These are phyloP conservation scores for Ophion costatus DNA, from an alignment of 2,888 invertebrate species.

Conservation along the genomic window DNA sequence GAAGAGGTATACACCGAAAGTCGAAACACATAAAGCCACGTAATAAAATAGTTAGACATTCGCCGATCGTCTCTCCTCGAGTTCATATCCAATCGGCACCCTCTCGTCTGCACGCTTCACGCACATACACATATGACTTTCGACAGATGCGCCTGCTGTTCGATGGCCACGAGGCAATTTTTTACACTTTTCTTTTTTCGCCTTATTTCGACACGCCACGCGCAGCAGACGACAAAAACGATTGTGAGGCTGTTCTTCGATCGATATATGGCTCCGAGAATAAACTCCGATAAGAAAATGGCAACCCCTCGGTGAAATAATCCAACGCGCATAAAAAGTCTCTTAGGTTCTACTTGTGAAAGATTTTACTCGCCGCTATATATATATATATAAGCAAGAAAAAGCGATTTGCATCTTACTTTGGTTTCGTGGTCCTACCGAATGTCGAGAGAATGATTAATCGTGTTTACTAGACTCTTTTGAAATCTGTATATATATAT, in stretches of 20 bases:
- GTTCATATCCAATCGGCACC: slow-evolving; percentile 40
- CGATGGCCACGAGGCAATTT: slow-evolving; percentile 59
- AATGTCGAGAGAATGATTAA: slow-evolving; percentile 48
- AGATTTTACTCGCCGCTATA: slow-evolving; percentile 35
- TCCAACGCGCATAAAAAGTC: slow-evolving; percentile 25
- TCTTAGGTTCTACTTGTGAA: slow-evolving; percentile 49
- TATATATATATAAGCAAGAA: not conserved
- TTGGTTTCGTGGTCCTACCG: slow-evolving; percentile 20
- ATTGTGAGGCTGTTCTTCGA: slow-evolving; percentile 32
- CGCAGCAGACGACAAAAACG: slow-evolving; percentile 35
- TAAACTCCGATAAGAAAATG: slow-evolving; percentile 32
- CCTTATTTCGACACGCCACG: slow-evolving; percentile 58
- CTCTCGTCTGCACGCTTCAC: slow-evolving; percentile 30
- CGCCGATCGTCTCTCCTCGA: slow-evolving; percentile 27
- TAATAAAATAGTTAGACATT: slow-evolving; percentile 49
- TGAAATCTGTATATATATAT: not conserved
- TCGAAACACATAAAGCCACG: slow-evolving; percentile 30
- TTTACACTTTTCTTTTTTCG: slow-evolving; percentile 38
- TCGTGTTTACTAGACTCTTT: slow-evolving; percentile 21
- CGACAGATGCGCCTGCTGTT: slow-evolving; percentile 66
- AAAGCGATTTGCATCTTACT: slow-evolving; percentile 50
- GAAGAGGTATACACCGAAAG: not conserved
- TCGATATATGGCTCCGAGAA: slow-evolving; percentile 46
- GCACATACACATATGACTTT: slow-evolving; percentile 45
- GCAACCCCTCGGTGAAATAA: slow-evolving; percentile 20